Conservation (phyloP, 2,797 vertebrate genomes). For the Tapirus indicus region DNA sequence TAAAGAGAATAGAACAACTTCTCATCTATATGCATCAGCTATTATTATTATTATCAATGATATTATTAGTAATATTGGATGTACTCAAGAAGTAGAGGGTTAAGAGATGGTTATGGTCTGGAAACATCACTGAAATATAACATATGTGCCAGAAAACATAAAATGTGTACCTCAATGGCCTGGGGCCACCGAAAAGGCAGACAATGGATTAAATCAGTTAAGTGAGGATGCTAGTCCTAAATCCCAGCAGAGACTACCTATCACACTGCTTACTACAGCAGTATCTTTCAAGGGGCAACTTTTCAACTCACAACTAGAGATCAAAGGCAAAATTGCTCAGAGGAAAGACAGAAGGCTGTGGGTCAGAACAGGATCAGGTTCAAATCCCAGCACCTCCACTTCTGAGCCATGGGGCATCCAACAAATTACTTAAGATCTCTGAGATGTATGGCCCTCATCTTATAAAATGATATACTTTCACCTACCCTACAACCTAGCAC, state of each 20-base stretch:
- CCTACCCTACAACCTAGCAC: background rate
- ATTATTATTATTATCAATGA: background rate
- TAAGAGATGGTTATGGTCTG: background rate
- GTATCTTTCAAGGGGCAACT: background rate
- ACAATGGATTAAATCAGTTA: background rate
- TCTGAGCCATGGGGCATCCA: background rate
- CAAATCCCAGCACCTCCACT: background rate
- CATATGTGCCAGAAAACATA: background rate
- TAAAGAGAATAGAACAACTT: background rate
- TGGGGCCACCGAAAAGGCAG: background rate
- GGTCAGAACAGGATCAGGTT: background rate
- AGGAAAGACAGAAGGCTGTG: background rate
- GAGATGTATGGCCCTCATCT: background rate
- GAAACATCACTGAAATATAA: background rate
- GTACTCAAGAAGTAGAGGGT: background rate
- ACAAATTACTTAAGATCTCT: background rate
- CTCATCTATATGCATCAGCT: background rate
- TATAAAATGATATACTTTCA: background rate
- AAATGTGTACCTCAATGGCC: background rate
- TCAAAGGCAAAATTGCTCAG: background rate
- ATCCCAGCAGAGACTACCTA: background rate
- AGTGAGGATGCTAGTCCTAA: background rate
- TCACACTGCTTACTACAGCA: rapidly evolving
- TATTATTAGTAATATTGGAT: background rate
- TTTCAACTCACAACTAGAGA: background rate